Evolutionary conservation across 2,888 invertebrate species (phyloP).

Genomic region (Lutraria lutraria): DNA sequence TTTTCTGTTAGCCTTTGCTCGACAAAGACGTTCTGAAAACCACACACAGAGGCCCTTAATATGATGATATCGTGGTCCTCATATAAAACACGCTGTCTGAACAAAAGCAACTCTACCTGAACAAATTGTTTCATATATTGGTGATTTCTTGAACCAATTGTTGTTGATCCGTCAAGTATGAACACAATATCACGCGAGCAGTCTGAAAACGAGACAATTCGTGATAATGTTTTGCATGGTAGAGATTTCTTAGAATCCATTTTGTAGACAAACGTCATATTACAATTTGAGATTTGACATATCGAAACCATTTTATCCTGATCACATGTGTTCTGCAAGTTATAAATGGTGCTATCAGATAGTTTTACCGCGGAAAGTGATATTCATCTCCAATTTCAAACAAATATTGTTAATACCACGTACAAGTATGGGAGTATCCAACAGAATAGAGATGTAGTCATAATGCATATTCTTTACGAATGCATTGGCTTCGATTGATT

Average conservation of each 20-base stretch:
- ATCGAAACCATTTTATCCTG: too few species aligned
- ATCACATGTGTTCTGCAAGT: too few species aligned
- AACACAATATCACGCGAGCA: constrained; percentile 62
- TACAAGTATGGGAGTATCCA: too few species aligned
- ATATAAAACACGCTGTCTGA: neutral
- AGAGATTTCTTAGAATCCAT: neutral
- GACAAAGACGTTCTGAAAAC: too few species aligned
- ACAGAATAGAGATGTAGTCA: too few species aligned
- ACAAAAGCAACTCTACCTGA: neutral
- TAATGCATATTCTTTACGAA: too few species aligned
- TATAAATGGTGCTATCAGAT: too few species aligned
- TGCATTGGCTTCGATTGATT: too few species aligned
- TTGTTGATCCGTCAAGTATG: constrained; percentile 55
- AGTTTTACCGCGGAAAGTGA: too few species aligned
- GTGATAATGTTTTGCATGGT: neutral
- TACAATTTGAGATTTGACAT: neutral
- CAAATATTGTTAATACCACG: too few species aligned
- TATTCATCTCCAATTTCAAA: too few species aligned
- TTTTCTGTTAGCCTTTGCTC: too few species aligned
- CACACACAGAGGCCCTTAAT: neutral
- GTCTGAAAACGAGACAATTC: constrained; percentile 29
- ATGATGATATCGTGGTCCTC: neutral
- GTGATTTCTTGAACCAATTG: constrained; percentile 51
- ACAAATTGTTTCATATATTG: constrained; percentile 47
- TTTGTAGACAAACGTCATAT: neutral